Evolutionary conservation across 2,888 invertebrate species (phyloP).

Genomic region (Andrena haemorrhoa): DNA sequence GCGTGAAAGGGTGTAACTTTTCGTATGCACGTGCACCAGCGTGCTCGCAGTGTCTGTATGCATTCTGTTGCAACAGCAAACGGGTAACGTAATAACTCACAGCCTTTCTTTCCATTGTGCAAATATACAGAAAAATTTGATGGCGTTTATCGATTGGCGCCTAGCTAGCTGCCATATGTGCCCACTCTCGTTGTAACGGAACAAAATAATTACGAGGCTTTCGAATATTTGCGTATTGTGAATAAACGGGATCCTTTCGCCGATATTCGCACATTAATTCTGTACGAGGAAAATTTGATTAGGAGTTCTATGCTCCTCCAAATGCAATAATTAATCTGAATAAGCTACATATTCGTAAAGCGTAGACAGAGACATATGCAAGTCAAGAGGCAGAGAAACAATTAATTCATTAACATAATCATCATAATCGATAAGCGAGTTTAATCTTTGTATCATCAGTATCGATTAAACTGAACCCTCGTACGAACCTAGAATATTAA

Average conservation of each 20-base stretch:
- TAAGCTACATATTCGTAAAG: neutral
- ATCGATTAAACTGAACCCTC: neutral
- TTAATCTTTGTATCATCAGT: neutral
- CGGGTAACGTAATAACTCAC: slow-evolving; percentile 50
- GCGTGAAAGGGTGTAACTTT: slow-evolving; percentile 14
- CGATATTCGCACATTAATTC: neutral
- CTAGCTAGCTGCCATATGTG: slow-evolving; percentile 29
- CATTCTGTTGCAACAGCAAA: slow-evolving; percentile 56
- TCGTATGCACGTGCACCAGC: slow-evolving; percentile 32
- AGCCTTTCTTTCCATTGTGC: slow-evolving; percentile 58
- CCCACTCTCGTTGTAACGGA: neutral
- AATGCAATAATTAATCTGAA: neutral
- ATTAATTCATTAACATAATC: neutral
- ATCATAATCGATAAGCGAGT: neutral
- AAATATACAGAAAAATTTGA: slow-evolving; percentile 44
- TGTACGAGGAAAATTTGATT: too few relatives aligned
- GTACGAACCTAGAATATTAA: slow-evolving; percentile 11
- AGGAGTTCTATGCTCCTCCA: too few relatives aligned
- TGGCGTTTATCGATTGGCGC: slow-evolving; percentile 48
- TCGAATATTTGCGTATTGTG: neutral
- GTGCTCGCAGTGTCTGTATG: slow-evolving; percentile 25
- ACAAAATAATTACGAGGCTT: neutral
- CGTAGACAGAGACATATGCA: too few relatives aligned
- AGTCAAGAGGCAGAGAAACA: neutral
- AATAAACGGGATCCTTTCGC: neutral